A percentile compares a stretch with the other conserved stretches of the same genome.
phyloP scores from a whole-genome alignment of 2,113 vertebrate species.

The Otus sunia region DNA sequence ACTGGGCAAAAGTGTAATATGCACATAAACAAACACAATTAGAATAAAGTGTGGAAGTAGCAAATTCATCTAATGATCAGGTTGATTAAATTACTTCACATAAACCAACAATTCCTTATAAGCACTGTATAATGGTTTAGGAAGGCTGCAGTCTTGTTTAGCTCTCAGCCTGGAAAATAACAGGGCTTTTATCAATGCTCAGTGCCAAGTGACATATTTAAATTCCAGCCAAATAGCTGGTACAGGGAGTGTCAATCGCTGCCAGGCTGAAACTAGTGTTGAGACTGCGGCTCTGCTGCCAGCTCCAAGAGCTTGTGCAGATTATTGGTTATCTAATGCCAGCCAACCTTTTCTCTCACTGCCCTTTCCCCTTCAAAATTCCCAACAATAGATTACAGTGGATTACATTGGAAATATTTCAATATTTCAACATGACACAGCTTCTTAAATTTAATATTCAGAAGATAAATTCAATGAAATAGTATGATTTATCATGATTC shows the following conservation, averaged over 20 bases:
- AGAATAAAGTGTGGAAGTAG: conserved; percentile 28
- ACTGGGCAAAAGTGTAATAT: conserved; percentile 16
- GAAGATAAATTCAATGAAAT: conserved; percentile 56
- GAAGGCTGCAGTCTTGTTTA: conserved; percentile 13
- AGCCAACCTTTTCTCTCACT: conserved; percentile 20
- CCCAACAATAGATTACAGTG: conserved; percentile 6
- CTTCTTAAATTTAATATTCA: conserved; percentile 57
- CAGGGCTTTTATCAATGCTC: conserved; percentile 32
- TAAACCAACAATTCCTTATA: conserved; percentile 55
- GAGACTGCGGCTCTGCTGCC: background rate
- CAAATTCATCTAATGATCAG: conserved; percentile 43
- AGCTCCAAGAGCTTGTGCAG: background rate
- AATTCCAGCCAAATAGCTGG: conserved; percentile 60
- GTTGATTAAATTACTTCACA: conserved; percentile 50
- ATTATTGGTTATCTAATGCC: conserved; percentile 12
- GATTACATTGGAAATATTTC: conserved; percentile 29
- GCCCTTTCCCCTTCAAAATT: conserved; percentile 6
- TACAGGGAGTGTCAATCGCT: conserved; percentile 50
- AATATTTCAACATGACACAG: conserved; percentile 53
- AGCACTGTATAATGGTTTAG: conserved; percentile 12
- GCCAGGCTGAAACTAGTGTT: conserved; percentile 30
- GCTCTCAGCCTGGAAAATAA: conserved; percentile 45
- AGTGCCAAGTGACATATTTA: conserved; percentile 56
- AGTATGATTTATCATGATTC: conserved; percentile 57
- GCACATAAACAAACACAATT: conserved; percentile 40